phyloP scores from a whole-genome alignment of 2,888 invertebrate species.

The Drosophila paucipuncta region DNA sequence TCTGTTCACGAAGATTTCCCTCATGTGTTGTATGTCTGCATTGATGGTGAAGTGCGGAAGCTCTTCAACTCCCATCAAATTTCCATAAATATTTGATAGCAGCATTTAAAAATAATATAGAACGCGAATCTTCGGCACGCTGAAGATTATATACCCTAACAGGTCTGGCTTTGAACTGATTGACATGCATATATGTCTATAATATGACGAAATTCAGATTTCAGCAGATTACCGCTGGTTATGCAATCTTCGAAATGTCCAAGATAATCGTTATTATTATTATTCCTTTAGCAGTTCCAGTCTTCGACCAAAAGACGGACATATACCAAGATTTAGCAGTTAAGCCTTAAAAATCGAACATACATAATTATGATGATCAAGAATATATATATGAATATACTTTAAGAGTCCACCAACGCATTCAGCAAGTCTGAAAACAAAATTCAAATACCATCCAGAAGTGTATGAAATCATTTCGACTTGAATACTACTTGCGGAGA shows the following conservation, averaged over 20 bases:
- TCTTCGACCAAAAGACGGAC: neutral
- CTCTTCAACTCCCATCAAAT: conserved; percentile 1
- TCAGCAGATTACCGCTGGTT: neutral
- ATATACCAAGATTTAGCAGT: neutral
- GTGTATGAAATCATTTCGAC: neutral
- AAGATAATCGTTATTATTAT: neutral
- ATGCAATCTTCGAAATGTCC: neutral
- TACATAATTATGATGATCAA: neutral
- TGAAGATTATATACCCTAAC: neutral
- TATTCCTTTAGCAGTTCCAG: neutral
- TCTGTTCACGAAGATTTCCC: neutral
- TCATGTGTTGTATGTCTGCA: neutral
- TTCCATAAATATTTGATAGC: conserved; percentile 5
- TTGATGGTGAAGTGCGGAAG: neutral
- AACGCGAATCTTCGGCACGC: neutral
- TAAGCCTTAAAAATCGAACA: neutral
- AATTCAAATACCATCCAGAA: neutral
- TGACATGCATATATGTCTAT: neutral
- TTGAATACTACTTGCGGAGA: neutral
- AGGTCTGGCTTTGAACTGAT: neutral
- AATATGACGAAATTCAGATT: neutral
- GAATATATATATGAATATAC: neutral
- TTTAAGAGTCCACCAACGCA: neutral
- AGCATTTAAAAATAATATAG: neutral
- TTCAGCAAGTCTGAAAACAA: no score